These are phyloP conservation scores for Leucoma salicis DNA, from an alignment of 2,888 invertebrate species.

Conservation along the genomic window DNA sequence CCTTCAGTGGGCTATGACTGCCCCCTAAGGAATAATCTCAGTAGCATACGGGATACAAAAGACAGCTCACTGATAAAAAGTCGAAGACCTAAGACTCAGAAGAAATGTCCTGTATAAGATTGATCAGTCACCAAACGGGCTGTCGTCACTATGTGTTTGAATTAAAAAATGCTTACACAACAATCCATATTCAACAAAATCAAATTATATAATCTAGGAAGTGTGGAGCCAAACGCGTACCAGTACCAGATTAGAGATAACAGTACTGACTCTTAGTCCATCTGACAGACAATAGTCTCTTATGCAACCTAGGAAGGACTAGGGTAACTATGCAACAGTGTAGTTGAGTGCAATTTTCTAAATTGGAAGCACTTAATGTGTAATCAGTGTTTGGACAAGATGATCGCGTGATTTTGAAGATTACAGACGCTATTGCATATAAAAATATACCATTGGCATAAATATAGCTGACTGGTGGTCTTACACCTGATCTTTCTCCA, in stretches of 20 bases:
- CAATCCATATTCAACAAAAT: background rate
- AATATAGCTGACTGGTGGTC: too few relatives aligned
- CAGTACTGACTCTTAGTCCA: background rate
- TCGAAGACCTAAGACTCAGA: too few relatives aligned
- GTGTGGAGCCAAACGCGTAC: background rate
- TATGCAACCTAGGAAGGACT: slow-evolving; percentile 6
- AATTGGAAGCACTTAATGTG: slow-evolving; percentile 1
- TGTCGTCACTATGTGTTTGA: too few relatives aligned
- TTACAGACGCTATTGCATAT: background rate
- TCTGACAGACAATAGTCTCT: slow-evolving; percentile 4
- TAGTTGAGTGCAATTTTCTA: background rate
- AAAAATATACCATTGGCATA: too few relatives aligned
- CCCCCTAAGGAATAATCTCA: too few relatives aligned
- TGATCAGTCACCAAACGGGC: too few relatives aligned
- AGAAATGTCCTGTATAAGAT: too few relatives aligned
- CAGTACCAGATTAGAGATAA: slow-evolving; percentile 4
- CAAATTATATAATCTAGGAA: slow-evolving; percentile 1
- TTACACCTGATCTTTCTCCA: too few relatives aligned
- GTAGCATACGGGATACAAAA: too few relatives aligned
- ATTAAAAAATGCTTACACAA: background rate
- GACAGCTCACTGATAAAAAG: too few relatives aligned
- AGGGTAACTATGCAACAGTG: background rate
- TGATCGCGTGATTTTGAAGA: background rate
- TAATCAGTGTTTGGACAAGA: background rate
- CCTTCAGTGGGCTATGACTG: too few relatives aligned